These are phyloP conservation scores for Scyliorhinus canicula DNA, from an alignment of 2,797 vertebrate species.

Conservation along the genomic window DNA sequence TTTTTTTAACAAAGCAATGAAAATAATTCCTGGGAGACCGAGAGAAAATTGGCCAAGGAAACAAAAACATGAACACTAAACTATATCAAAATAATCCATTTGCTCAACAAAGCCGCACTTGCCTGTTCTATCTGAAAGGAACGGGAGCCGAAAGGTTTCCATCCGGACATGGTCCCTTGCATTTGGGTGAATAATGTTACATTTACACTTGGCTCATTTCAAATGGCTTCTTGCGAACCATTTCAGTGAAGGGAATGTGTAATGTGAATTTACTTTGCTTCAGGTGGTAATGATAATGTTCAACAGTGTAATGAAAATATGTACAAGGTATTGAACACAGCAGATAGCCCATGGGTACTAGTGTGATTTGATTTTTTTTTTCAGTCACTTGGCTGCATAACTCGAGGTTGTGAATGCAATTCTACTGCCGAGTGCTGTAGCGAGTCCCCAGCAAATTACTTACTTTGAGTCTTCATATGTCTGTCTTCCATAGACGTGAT, in stretches of 20 bases:
- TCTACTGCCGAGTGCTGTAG: not conserved
- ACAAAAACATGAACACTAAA: not conserved
- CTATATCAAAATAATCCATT: not conserved
- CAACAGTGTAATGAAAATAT: conserved; percentile 10
- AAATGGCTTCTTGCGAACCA: conserved; percentile 28
- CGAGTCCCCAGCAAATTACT: not conserved
- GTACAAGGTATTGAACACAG: conserved; percentile 16
- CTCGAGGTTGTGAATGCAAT: not conserved
- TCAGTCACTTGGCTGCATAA: not conserved
- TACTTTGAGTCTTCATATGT: not conserved
- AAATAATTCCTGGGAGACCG: not conserved
- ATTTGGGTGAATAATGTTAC: conserved; percentile 22
- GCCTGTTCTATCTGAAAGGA: not conserved
- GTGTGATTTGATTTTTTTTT: conserved; percentile 25
- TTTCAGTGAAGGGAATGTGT: not conserved
- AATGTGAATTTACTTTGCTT: conserved; percentile 12
- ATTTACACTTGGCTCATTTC: not conserved
- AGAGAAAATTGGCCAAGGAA: not conserved
- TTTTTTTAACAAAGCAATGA: not conserved
- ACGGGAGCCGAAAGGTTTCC: not conserved
- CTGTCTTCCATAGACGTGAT: not conserved
- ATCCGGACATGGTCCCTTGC: not conserved
- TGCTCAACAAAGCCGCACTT: not conserved
- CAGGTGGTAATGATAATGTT: conserved; percentile 29
- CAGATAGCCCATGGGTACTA: conserved; percentile 19